Percentiles rank a stretch among this genome's conserved stretches.
Evolutionary conservation across 2,113 vertebrate species (phyloP).

Genomic region (Myrmophylax atrothorax): DNA sequence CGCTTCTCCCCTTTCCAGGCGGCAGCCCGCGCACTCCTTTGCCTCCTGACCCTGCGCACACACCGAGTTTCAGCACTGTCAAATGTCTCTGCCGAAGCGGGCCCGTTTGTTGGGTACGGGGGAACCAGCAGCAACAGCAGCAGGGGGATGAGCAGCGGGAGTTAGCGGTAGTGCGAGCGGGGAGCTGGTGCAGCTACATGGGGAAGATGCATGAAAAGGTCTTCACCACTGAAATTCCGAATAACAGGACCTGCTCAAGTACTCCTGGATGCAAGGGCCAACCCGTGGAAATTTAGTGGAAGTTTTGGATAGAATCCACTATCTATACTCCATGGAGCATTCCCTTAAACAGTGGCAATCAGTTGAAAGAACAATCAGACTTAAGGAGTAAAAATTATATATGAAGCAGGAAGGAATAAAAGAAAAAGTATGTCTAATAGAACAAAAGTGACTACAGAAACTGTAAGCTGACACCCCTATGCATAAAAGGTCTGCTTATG

Average conservation of each 20-base stretch:
- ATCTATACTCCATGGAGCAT: accelerated
- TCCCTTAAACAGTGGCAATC: not conserved
- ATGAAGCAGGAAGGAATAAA: not conserved
- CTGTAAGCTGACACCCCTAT: accelerated
- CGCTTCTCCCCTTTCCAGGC: not conserved
- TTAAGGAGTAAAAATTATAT: too few species aligned
- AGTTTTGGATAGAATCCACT: not conserved
- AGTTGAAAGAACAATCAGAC: not conserved
- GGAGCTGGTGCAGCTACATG: not conserved
- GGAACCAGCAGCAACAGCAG: not conserved
- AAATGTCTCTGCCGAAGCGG: not conserved
- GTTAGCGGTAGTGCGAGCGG: not conserved
- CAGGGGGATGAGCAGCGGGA: accelerated
- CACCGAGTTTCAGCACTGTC: not conserved
- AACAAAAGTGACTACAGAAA: not conserved
- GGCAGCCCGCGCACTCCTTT: not conserved
- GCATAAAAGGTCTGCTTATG: accelerated
- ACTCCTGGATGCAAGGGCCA: not conserved
- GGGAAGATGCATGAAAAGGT: accelerated
- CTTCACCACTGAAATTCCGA: accelerated
- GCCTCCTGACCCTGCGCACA: too few species aligned
- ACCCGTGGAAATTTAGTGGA: accelerated
- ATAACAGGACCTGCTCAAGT: not conserved
- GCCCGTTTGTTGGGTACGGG: accelerated
- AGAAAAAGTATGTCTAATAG: not conserved